Conservation (phyloP, 2,888 invertebrate species). For the Andrena marginata region DNA sequence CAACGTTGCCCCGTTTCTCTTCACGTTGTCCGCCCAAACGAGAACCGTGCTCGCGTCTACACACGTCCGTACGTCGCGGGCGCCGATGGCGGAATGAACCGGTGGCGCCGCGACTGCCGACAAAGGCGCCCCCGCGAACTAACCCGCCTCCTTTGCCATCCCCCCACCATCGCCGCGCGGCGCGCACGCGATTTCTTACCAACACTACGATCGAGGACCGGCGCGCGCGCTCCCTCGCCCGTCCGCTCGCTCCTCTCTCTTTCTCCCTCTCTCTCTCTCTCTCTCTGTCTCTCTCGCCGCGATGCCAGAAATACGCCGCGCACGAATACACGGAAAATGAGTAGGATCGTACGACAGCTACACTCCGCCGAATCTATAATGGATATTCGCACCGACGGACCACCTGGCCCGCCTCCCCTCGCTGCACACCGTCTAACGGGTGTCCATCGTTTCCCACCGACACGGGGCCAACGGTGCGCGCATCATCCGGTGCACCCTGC, state of each 20-base stretch:
- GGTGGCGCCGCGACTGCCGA: slow-evolving; percentile 79
- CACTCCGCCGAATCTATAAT: slow-evolving; percentile 79
- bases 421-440: slow-evolving; percentile 71
- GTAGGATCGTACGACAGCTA: slow-evolving; percentile 72
- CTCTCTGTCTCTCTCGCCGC: background rate
- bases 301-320: slow-evolving; percentile 66
- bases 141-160: slow-evolving; percentile 37
- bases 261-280: background rate
- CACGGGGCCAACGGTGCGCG: background rate
- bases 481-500: background rate
- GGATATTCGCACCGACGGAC: slow-evolving; percentile 81
- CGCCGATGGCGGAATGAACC: slow-evolving; percentile 81
- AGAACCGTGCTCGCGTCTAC: slow-evolving; percentile 58
- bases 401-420: slow-evolving; percentile 77
- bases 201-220: slow-evolving; percentile 5
- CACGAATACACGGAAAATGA: slow-evolving; percentile 57
- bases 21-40: slow-evolving; percentile 65
- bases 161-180: background rate
- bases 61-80: slow-evolving; percentile 79
- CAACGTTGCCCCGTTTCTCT: slow-evolving; percentile 27
- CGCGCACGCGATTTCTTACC: slow-evolving; percentile 8
- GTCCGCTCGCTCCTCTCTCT: background rate
- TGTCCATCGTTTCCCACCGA: slow-evolving; percentile 66
- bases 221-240: background rate
- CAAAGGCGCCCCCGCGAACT: slow-evolving; percentile 76